Conservation (phyloP, 2,113 vertebrate species). For the Pavo muticus region DNA sequence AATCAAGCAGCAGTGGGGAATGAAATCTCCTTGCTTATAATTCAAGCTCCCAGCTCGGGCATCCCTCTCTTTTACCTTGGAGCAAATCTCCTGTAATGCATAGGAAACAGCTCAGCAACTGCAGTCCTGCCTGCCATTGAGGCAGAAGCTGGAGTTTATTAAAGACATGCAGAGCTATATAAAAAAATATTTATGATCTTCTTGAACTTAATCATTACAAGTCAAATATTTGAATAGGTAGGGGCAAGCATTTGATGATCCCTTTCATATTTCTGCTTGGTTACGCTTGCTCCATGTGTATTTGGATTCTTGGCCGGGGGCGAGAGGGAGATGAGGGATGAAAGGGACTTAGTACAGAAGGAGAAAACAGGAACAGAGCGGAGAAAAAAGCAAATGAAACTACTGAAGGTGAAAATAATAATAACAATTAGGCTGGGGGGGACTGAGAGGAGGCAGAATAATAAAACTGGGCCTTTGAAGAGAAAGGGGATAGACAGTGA, state of each 20-base stretch:
- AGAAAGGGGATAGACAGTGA: conserved; percentile 22
- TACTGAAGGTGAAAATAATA: conserved; percentile 52
- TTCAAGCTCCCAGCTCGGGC: not conserved
- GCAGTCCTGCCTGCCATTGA: not conserved
- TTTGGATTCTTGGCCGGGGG: conserved; percentile 43
- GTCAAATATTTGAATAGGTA: conserved; percentile 58
- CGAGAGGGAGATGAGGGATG: conserved; percentile 2
- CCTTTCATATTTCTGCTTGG: conserved; percentile 37
- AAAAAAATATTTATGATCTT: not conserved
- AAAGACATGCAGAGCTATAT: conserved; percentile 52
- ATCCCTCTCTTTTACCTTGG: not conserved
- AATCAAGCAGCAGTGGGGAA: conserved; percentile 49
- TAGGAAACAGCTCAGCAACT: conserved; percentile 54
- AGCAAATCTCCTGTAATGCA: conserved; percentile 59
- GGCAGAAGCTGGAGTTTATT: conserved; percentile 15
- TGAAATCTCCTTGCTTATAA: conserved; percentile 50
- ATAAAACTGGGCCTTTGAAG: conserved; percentile 48
- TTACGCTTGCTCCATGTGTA: not conserved
- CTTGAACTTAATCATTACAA: conserved; percentile 32
- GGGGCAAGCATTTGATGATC: conserved; percentile 21
- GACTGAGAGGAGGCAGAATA: not conserved
- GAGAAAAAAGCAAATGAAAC: conserved; percentile 37
- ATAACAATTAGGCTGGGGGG: conserved; percentile 25
- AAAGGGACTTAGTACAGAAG: conserved; percentile 18
- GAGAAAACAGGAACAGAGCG: not conserved